Percentiles rank a stretch among this genome's conserved stretches.
Evolutionary conservation across 2,113 vertebrate species (phyloP).

Genomic region (Romanogobio albipinnatus): DNA sequence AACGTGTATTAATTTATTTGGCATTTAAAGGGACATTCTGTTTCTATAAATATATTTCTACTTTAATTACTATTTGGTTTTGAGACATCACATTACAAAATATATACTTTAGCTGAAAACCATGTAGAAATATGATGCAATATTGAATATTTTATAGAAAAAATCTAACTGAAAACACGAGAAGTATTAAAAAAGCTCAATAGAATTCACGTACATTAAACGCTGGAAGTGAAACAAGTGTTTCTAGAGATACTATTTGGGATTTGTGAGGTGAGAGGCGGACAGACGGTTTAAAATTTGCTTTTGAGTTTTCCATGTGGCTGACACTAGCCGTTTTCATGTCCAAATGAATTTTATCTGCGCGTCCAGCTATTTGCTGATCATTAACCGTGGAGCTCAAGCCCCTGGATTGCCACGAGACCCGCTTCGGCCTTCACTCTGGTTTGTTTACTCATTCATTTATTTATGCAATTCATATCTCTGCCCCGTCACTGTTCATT

Average conservation of each 20-base stretch:
- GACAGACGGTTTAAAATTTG: slow-evolving; percentile 53
- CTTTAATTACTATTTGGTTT: slow-evolving; percentile 5
- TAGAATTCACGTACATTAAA: not conserved
- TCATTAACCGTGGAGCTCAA: slow-evolving; percentile 67
- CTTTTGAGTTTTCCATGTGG: slow-evolving; percentile 64
- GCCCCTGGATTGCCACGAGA: slow-evolving; percentile 66
- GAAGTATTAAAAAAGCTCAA: not conserved
- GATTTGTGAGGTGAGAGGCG: slow-evolving; percentile 49
- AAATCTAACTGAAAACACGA: not conserved
- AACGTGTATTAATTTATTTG: slow-evolving; percentile 10
- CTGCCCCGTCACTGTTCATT: slow-evolving; percentile 62
- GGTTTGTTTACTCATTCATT: slow-evolving; percentile 74
- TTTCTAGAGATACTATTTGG: slow-evolving; percentile 19
- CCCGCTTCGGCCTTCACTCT: slow-evolving; percentile 56
- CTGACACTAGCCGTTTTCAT: slow-evolving; percentile 59
- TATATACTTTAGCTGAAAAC: not conserved
- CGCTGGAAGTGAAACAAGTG: slow-evolving; percentile 13
- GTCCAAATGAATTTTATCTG: slow-evolving; percentile 73
- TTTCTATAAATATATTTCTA: not conserved
- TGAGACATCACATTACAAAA: not conserved
- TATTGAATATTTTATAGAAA: not conserved
- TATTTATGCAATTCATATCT: slow-evolving; percentile 75
- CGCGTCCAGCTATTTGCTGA: slow-evolving; percentile 74
- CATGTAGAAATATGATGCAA: not conserved
- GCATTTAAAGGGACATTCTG: slow-evolving; percentile 14